Base-by-base conservation (phyloP, 2,888 invertebrate genomes). In the Bombylius discolor region DNA sequence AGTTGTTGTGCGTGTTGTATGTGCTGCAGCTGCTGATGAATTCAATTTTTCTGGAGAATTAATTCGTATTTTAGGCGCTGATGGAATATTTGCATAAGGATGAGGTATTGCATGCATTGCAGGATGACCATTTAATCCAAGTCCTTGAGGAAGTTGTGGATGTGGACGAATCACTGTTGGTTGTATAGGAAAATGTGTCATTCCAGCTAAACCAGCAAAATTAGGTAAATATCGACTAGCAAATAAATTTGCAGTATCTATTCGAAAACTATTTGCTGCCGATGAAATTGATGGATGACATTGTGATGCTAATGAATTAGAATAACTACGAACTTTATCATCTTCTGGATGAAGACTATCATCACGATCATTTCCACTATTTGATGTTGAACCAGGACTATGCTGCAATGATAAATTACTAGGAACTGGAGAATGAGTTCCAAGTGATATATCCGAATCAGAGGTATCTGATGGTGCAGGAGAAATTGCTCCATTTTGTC, bases 371-470 rank as follows among this genome's bases (percentile, higher is more conserved):
- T 73, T 73, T 49, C 70, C 72, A 7, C 74, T 72, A 36, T 73
- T 73, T 33, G 74, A 74, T 53, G 72, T 72, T 58, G 73, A 74
- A 42, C 73, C 72, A 4, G 74, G 74, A 64, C 74, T 74, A 56
- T 74, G 72, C 61, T 74, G 74, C 54, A 72, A 63, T 55, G 72
- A 73, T 56, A 73, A 62, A 60, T 71, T 73, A 61, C 70, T 72
- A 56, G 74, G 74, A 61, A 74, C 73, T 9, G 74, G 74, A 47
- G 74, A 74, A 60, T 74, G 74, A 9, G 74, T 74, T 46, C 74
- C 74, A 55, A 74, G 61, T 12, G 74, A 74, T 61, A 74, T 74
- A 61, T 74, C 74, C 59, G 74, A 74, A 55, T 74, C 74, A 32
- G 73, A 72, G 51, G 71, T 72, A 51, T 73, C 73, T 51, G 74